Conservation (phyloP, 2,888 invertebrate species). For the Drosophila buzzatii region DNA sequence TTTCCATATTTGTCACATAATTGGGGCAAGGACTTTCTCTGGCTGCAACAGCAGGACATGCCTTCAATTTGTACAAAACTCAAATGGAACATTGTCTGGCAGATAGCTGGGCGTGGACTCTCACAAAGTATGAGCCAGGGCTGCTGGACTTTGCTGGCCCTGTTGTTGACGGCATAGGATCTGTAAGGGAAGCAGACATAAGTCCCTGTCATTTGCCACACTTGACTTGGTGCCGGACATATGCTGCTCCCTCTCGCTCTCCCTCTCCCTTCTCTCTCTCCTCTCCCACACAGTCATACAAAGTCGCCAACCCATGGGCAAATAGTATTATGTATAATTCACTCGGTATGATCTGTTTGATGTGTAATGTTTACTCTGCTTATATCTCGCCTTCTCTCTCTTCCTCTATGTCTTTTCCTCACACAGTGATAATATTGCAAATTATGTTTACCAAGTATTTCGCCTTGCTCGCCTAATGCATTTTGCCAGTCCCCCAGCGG, state of each 20-base stretch:
- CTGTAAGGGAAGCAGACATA: conserved; percentile 16
- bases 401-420: too few relatives aligned
- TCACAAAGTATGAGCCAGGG: neutral
- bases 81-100: conserved; percentile 13
- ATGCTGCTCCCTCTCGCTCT: neutral
- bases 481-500: conserved; percentile 20
- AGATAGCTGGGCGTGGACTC: neutral
- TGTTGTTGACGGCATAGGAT: conserved; percentile 26
- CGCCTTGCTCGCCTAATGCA: conserved; percentile 36
- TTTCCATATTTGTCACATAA: conserved; percentile 22
- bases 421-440: conserved; percentile 24
- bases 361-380: conserved; percentile 17
- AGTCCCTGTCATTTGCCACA: conserved; percentile 28
- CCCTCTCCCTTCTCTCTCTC: too few relatives aligned
- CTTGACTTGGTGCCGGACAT: conserved; percentile 23
- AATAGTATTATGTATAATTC: conserved; percentile 36
- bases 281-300: neutral
- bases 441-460: conserved; percentile 37
- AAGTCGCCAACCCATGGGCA: conserved; percentile 1
- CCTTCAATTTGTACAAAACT: conserved; percentile 16
- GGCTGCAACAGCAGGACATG: conserved; percentile 17
- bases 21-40: conserved; percentile 9
- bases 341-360: conserved; percentile 24
- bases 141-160: neutral
- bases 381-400: conserved; percentile 5